Evolutionary conservation across 2,797 vertebrate genomes (phyloP).

Genomic region (Girardinus metallicus): DNA sequence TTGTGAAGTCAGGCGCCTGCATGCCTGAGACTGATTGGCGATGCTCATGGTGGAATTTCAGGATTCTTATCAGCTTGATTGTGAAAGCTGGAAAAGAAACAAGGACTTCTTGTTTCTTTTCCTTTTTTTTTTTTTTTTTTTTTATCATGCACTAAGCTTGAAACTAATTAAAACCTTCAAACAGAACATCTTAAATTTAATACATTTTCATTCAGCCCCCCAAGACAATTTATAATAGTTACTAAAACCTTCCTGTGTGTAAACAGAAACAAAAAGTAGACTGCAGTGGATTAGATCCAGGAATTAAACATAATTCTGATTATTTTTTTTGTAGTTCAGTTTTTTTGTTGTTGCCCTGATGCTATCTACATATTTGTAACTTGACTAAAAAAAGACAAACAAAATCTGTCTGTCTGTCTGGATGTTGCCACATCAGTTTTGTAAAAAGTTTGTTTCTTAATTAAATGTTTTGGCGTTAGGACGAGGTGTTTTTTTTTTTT

Average conservation of each 20-base stretch:
- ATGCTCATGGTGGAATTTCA: slow-evolving; percentile 8
- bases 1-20: slow-evolving; percentile 4
- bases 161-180: background rate
- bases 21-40: slow-evolving; percentile 1
- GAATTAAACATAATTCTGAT: background rate
- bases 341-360: background rate
- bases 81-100: slow-evolving; percentile 27
- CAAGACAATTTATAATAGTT: background rate
- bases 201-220: background rate
- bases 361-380: background rate
- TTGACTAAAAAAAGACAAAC: background rate
- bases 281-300: background rate
- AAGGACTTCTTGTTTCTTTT: too few species aligned
- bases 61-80: slow-evolving; percentile 12
- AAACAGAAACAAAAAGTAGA: background rate
- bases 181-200: background rate
- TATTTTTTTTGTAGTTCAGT: background rate
- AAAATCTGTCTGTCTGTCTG: background rate
- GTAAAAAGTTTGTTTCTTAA: too few species aligned
- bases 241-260: background rate
- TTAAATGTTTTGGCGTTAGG: too few species aligned
- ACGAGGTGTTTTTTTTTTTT: too few species aligned
- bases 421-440: background rate
- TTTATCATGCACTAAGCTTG: background rate
- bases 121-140: too few species aligned